Evolutionary conservation across 1,140 invertebrate species (phyloP).

Genomic region (Zaprionus africanus): DNA sequence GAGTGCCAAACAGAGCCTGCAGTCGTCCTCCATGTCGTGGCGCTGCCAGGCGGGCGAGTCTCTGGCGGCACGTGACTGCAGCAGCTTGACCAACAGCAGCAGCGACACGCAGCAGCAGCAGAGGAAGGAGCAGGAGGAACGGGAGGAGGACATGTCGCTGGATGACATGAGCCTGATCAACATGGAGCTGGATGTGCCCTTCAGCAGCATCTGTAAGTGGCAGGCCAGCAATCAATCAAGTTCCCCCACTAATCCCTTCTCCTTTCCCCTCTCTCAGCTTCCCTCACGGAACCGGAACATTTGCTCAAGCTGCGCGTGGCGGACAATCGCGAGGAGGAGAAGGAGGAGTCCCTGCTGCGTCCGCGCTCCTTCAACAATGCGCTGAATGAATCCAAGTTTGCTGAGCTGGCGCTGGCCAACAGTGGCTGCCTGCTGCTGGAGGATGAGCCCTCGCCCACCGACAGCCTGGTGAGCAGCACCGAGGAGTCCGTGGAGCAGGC

Average conservation of each 20-base stretch:
- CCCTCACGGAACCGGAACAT: conserved; percentile 67
- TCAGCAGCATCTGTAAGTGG: conserved; percentile 78
- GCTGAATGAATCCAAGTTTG: conserved; percentile 88
- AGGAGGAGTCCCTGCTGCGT: conserved; percentile 25
- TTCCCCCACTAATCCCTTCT: neutral
- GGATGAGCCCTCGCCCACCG: conserved; percentile 92
- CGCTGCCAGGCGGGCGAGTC: conserved; percentile 87
- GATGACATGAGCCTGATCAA: conserved; percentile 71
- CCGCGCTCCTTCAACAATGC: conserved; percentile 86
- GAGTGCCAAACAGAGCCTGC: conserved; percentile 78
- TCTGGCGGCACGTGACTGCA: conserved; percentile 87
- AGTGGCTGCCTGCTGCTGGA: conserved; percentile 88
- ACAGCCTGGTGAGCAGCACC: conserved; percentile 90
- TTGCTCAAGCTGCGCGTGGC: conserved; percentile 71
- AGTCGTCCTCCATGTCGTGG: conserved; percentile 83
- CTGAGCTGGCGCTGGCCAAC: conserved; percentile 89
- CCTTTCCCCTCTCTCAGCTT: conserved; percentile 49
- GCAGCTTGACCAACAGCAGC: conserved; percentile 86
- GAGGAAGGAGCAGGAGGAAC: conserved; percentile 25
- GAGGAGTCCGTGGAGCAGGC: conserved; percentile 86
- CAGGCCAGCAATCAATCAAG: too few relatives aligned
- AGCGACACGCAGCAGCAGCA: conserved; percentile 84
- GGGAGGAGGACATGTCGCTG: conserved; percentile 64
- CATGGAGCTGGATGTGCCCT: conserved; percentile 75
- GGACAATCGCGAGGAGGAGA: conserved; percentile 58